Evolutionary conservation across 2,888 invertebrate genomes (phyloP).

Genomic region (Iselma pallidipennis): DNA sequence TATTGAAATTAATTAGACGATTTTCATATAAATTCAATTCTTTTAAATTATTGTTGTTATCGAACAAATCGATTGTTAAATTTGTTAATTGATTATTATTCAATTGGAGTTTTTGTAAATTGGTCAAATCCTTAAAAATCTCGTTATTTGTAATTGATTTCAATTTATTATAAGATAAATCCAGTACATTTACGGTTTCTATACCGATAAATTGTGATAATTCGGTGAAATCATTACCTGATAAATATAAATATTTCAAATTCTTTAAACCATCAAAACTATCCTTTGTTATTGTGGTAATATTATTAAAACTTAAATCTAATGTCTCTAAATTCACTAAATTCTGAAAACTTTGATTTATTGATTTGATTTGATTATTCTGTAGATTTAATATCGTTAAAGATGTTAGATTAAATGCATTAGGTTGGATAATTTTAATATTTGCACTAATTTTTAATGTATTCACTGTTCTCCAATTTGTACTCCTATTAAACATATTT

Average conservation of each 20-base stretch:
- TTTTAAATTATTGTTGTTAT: background rate
- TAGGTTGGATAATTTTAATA: background rate
- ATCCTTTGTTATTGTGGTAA: background rate
- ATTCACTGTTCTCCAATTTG: too few relatives aligned
- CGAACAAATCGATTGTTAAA: background rate
- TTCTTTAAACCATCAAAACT: conserved; percentile 1
- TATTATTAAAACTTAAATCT: conserved; percentile 11
- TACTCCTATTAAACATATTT: too few relatives aligned
- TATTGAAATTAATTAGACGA: background rate
- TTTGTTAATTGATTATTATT: conserved; percentile 5
- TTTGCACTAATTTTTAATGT: background rate
- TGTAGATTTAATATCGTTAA: background rate
- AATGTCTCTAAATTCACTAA: conserved; percentile 1
- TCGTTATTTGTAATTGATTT: background rate
- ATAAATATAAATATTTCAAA: background rate
- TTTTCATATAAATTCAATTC: conserved; percentile 2
- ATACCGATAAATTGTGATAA: background rate
- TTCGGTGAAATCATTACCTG: background rate
- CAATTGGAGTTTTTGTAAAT: conserved; percentile 1
- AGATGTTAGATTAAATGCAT: background rate
- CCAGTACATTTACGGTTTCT: background rate
- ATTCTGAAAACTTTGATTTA: background rate
- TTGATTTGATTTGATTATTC: background rate
- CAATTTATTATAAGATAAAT: conserved; percentile 4
- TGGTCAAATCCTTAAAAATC: conserved; percentile 6